Evolutionary conservation across 1,140 invertebrate genomes (phyloP).

Genomic region (Penaeus vannamei): DNA sequence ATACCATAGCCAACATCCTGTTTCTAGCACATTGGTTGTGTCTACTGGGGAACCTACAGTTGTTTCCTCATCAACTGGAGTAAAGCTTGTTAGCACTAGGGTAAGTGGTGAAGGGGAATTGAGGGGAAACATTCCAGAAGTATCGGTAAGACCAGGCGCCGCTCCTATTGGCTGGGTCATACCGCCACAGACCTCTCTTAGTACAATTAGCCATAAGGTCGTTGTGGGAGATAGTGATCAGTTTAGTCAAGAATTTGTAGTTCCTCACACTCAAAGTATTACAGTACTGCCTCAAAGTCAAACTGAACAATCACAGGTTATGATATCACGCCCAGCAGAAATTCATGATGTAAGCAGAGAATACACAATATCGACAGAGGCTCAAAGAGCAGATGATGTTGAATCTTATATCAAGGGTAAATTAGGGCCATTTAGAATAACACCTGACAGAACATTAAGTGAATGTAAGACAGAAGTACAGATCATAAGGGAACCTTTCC

Average conservation of each 20-base stretch:
- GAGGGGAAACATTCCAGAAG: conserved; percentile 55
- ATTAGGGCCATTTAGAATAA: conserved; percentile 58
- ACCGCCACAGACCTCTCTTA: conserved; percentile 34
- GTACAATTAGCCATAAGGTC: conserved; percentile 8
- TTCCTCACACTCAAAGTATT: conserved; percentile 10
- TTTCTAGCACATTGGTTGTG: no score
- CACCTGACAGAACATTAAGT: conserved; percentile 58
- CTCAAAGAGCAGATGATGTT: conserved; percentile 25
- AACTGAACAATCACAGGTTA: background rate
- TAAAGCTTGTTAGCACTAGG: background rate
- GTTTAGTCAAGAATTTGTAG: conserved; percentile 16
- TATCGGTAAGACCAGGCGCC: conserved; percentile 18
- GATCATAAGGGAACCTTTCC: conserved; percentile 1
- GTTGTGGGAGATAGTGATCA: conserved; percentile 18
- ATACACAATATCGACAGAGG: conserved; percentile 49
- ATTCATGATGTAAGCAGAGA: conserved; percentile 1
- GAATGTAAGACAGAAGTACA: conserved; percentile 43
- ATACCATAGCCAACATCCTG: no score
- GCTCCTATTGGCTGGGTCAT: conserved; percentile 56
- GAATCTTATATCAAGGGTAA: conserved; percentile 57
- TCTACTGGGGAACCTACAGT: no score
- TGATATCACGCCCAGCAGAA: background rate
- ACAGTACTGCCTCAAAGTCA: background rate
- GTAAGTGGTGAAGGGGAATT: conserved; percentile 1
- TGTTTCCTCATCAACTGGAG: background rate